A percentile compares a stretch with the other conserved stretches of the same genome.
Evolutionary conservation across 2,113 vertebrate genomes (phyloP).

Genomic region (Chamaetylas fuelleborni): DNA sequence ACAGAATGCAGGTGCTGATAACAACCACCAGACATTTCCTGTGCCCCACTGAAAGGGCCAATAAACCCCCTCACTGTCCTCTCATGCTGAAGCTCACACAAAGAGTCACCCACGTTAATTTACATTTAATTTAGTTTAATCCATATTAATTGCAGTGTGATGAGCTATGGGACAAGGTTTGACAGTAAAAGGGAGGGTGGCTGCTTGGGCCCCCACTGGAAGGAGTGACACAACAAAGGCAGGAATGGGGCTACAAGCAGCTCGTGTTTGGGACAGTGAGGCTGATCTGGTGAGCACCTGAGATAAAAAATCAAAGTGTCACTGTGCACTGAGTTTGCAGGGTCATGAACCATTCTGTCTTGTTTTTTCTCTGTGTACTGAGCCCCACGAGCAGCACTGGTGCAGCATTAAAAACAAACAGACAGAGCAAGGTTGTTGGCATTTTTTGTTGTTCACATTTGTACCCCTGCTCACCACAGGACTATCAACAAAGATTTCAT

Average conservation of each 20-base stretch:
- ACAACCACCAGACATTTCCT: background rate
- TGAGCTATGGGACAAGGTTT: background rate
- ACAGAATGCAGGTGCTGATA: slow-evolving; percentile 19
- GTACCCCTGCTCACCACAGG: background rate
- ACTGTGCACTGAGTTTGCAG: background rate
- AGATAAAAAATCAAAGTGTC: background rate
- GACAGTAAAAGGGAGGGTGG: background rate
- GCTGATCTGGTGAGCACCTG: background rate
- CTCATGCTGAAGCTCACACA: background rate
- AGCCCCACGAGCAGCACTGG: background rate
- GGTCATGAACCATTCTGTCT: background rate
- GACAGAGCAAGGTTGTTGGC: background rate
- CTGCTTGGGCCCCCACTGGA: background rate
- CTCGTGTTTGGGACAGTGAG: background rate
- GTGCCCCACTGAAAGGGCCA: background rate
- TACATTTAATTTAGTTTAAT: background rate
- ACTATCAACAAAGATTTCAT: background rate
- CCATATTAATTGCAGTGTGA: background rate
- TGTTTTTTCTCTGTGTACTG: background rate
- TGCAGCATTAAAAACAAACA: background rate
- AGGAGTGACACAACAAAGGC: background rate
- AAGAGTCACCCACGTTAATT: background rate
- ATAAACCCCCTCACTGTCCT: background rate
- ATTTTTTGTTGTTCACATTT: background rate
- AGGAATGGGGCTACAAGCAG: background rate